Evolutionary conservation across 2,888 invertebrate genomes (phyloP).

Genomic region (Beris morrisii): DNA sequence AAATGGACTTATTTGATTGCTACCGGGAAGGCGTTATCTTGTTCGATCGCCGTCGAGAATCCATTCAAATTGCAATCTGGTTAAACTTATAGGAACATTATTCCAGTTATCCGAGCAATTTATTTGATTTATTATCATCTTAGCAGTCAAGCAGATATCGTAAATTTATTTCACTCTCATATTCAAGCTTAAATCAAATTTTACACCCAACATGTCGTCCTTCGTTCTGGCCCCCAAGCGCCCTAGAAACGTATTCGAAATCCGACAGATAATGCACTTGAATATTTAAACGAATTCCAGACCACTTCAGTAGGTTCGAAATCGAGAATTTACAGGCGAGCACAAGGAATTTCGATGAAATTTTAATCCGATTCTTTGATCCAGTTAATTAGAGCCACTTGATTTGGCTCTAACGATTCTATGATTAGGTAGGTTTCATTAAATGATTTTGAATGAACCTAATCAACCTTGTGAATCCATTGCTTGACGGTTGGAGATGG

Average conservation of each 20-base stretch:
- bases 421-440: constrained; percentile 7
- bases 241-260: background rate
- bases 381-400: constrained; percentile 25
- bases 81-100: too few relatives aligned
- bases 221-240: too few relatives aligned
- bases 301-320: constrained; percentile 12
- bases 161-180: background rate
- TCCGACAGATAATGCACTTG: constrained; percentile 24
- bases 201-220: background rate
- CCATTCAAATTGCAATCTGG: too few relatives aligned
- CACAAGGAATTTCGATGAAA: constrained; percentile 19
- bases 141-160: too few relatives aligned
- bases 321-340: constrained; percentile 15
- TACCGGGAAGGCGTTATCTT: too few relatives aligned
- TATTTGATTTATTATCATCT: too few relatives aligned
- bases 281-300: constrained; percentile 26
- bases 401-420: constrained; percentile 21
- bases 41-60: too few relatives aligned
- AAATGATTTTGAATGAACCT: constrained; percentile 4
- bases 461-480: background rate
- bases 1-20: too few relatives aligned
- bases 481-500: background rate
- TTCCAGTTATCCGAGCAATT: too few relatives aligned
- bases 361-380: constrained; percentile 29
- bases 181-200: background rate